Evolutionary conservation across 2,888 invertebrate species (phyloP), one percentile per base, ranked within the genome.

Genomic region (Carcina quercana): DNA sequence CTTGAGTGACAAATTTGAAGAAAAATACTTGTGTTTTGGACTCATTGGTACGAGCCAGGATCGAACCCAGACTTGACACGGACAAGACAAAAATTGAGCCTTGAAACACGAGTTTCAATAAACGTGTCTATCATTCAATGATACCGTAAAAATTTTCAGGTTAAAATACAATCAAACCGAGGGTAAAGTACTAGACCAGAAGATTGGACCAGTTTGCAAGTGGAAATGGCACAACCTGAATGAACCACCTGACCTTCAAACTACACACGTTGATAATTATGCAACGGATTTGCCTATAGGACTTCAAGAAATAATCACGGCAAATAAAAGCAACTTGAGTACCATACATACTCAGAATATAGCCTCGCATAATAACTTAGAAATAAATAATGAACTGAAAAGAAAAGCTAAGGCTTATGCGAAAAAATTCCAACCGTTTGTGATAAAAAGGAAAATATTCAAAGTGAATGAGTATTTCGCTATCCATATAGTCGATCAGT

Each of bases 191-290:
- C 31, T 63, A 1, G 73, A 74, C 31, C 20, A 41, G 2, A 58
- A 56, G 13, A 48, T 72, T 15, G 64, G 55, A 1, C 47, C 67
- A 1, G 51, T 51, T 0, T 38, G 56, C 10, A 49, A 39, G 3
- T 74, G 74, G 73, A 66, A 67, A 33, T 75, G 73, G 74, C 67
- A 75, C 34, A 41, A 42, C 0, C 38, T 73, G 13, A 73, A 75
- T 27, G 71, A 73, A 1, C 73, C 73, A 0, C 69, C 71, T 0
- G 45, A 52, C 3, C 35, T 68, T 1, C 47, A 57, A n/a, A 40
- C 50, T 10, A 43, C 60, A 1, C 25, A 24, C 17, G 13, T 30
- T 8, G 30, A 30, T 8, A 15, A 12, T n/a, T 13, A 19, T 13
- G 5, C 21, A 11, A 11, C 5, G 10, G 5, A 22, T 11, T 5